A percentile compares a stretch with the other conserved stretches of the same genome.
phyloP scores from a whole-genome alignment of 2,113 vertebrate genomes.

The Oreotrochilus melanogaster region DNA sequence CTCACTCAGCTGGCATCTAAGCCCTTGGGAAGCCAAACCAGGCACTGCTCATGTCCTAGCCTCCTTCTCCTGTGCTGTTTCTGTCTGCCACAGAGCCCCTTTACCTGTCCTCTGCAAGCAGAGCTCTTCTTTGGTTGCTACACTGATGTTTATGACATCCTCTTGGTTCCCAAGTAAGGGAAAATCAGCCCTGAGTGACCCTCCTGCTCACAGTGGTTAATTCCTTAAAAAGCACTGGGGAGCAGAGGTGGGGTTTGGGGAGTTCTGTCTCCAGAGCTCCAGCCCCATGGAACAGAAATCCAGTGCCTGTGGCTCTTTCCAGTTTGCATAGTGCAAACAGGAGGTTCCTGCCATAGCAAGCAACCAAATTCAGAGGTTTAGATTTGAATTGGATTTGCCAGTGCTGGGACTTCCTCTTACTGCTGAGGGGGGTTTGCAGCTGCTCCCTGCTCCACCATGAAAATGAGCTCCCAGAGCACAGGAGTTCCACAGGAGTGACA shows the following conservation, averaged over 20 bases:
- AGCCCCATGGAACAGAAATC: background rate
- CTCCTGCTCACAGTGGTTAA: background rate
- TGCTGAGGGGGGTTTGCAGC: conserved; percentile 67
- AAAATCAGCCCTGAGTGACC: background rate
- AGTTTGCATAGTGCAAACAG: conserved; percentile 83
- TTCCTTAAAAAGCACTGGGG: background rate
- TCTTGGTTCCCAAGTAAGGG: background rate
- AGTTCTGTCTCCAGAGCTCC: background rate
- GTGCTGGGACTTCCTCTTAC: conserved; percentile 76
- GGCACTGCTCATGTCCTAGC: background rate
- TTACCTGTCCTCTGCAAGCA: background rate
- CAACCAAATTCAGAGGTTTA: conserved; percentile 86
- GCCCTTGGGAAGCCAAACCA: background rate
- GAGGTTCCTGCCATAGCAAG: conserved; percentile 75
- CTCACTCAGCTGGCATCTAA: background rate
- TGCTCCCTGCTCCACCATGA: conserved; percentile 70
- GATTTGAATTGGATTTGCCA: conserved; percentile 89
- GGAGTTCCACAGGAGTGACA: conserved; percentile 23
- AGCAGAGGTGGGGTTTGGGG: background rate
- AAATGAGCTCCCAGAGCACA: conserved; percentile 75
- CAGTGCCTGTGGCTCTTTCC: background rate
- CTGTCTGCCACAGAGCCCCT: background rate
- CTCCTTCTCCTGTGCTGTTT: background rate
- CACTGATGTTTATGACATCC: background rate
- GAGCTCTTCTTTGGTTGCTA: background rate